Evolutionary conservation across 2,797 vertebrate species (phyloP).

Genomic region (Mionectes olivaceus): DNA sequence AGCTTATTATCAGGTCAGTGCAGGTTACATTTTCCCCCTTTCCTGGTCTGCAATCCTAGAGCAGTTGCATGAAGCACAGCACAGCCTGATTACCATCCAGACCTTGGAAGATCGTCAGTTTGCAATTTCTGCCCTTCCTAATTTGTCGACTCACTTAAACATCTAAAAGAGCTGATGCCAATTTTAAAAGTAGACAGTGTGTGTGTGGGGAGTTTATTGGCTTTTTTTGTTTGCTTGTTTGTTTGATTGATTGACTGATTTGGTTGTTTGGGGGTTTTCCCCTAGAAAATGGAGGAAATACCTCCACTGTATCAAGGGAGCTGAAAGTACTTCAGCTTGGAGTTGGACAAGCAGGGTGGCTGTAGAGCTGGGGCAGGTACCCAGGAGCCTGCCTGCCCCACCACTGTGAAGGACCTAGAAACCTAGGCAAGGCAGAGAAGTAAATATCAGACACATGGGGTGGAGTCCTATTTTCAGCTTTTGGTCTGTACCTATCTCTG

Average conservation of each 20-base stretch:
- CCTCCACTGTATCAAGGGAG: background rate
- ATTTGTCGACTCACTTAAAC: background rate
- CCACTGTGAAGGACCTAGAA: background rate
- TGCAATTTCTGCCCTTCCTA: background rate
- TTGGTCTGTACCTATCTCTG: background rate
- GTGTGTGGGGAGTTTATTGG: background rate
- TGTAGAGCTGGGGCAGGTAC: background rate
- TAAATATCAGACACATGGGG: background rate
- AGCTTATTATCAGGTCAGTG: background rate
- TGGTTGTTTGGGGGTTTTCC: background rate
- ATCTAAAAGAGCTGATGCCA: background rate
- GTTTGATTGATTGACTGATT: background rate
- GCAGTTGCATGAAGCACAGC: background rate
- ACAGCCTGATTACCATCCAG: background rate
- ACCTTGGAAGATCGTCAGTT: background rate
- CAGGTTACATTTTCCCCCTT: background rate
- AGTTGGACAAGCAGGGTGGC: background rate
- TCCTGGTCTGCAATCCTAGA: background rate
- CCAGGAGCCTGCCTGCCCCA: background rate
- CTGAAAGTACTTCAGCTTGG: background rate
- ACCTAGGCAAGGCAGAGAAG: background rate
- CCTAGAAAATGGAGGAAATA: background rate
- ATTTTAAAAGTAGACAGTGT: background rate
- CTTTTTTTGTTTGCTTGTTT: background rate
- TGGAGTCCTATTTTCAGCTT: background rate